A percentile compares a stretch with the other conserved stretches of the same genome.
phyloP scores from a whole-genome alignment of 2,113 vertebrate genomes.

The Triplophysa rosa region DNA sequence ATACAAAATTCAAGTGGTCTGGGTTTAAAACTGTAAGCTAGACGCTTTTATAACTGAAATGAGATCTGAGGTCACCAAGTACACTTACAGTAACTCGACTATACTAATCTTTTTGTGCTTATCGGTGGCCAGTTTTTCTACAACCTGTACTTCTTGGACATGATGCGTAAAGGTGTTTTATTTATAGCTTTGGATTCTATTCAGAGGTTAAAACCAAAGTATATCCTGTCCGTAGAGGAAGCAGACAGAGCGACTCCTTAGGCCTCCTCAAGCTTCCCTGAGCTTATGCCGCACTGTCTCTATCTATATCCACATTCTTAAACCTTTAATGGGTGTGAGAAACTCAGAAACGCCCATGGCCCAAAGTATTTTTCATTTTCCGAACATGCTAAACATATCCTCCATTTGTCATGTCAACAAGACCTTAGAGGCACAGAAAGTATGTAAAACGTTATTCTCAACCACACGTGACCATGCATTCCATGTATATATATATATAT shows the following conservation, averaged over 20 bases:
- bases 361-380: slow-evolving; percentile 37
- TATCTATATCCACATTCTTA: slow-evolving; percentile 23
- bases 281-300: slow-evolving; percentile 54
- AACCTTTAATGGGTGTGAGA: slow-evolving; percentile 61
- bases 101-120: too few relatives aligned
- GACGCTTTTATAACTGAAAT: background rate
- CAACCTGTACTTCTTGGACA: slow-evolving; percentile 58
- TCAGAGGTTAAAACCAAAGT: slow-evolving; percentile 61
- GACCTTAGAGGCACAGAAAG: slow-evolving; percentile 20
- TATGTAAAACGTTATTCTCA: background rate
- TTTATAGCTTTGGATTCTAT: slow-evolving; percentile 69
- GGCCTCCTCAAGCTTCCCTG: slow-evolving; percentile 58
- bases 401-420: background rate
- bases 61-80: background rate
- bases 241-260: slow-evolving; percentile 78
- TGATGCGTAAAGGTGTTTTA: slow-evolving; percentile 49
- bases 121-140: slow-evolving; percentile 41
- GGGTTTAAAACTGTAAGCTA: too few relatives aligned
- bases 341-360: slow-evolving; percentile 41
- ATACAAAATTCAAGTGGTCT: background rate
- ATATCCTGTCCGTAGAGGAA: slow-evolving; percentile 79
- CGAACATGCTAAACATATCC: slow-evolving; percentile 12
- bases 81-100: too few relatives aligned
- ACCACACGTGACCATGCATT: background rate
- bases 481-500: background rate